Evolutionary conservation across 2,888 invertebrate species (phyloP), one percentile per base, ranked within the genome.

Genomic region (Lamproptera curius): DNA sequence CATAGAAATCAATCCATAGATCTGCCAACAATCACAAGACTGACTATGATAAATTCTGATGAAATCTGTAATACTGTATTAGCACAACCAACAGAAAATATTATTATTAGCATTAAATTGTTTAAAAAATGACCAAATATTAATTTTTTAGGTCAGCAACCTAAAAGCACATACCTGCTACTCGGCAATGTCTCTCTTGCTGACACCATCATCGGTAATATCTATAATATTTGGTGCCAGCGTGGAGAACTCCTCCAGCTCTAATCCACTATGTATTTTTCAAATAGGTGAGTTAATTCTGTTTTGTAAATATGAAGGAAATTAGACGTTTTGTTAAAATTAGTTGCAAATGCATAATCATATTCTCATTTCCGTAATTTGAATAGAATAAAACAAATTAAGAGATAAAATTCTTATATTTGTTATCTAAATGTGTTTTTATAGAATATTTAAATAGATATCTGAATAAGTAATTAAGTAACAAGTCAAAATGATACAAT

Each of bases 111-210:
- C 23, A 6, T 23, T 8, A 4, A 4, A 23, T 23, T 23, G 4
- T 6, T 6, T 23, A 8, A 23, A 23, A 23, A 23, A 23, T 23
- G 23, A 23, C 4, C 8, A 23, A 8, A 10, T 28, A 15, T 39
- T 16, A 4, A 2, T 26, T 6, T 76, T 76, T 26, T 64, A 91
- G 91, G 90, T 53, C 89, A 90, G 58, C 89, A 91, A 61, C 91
- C 90, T 5, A 88, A 90, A 58, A 90, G 90, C 50, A 92, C 92
- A 0, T 92, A 92, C 63, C 77, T 92, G 37, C 86, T 92, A 42
- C 80, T 92, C 2, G 92, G 92, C 1, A 92, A 92, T 67, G 90
- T 92, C 1, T 91, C 91, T 0, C 73, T 92, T 50, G 90, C 91
- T 0, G 92, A 92, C 63, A 79, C 91, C 8, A 76, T 92, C n/a